Conservation (phyloP, 2,113 vertebrate genomes). For the Choloepus hoffmanni region DNA sequence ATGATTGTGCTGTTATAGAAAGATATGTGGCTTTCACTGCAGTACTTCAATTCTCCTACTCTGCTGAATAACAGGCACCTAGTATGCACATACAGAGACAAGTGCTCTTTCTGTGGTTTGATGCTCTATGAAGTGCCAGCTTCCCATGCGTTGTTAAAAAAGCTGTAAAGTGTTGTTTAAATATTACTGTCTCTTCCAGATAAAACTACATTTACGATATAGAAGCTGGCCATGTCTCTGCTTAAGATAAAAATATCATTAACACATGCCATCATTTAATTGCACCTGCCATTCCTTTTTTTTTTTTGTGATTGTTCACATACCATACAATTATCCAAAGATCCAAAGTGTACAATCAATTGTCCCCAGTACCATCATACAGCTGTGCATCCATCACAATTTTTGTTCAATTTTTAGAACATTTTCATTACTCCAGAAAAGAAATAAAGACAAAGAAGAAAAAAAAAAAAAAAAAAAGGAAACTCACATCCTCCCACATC, state of each 20-base stretch:
- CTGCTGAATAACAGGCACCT: neutral
- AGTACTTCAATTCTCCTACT: neutral
- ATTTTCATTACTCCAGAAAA: no score
- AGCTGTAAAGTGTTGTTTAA: neutral
- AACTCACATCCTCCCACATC: no score
- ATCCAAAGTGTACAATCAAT: no score
- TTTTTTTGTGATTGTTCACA: no score
- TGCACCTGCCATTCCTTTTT: neutral
- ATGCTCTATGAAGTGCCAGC: neutral
- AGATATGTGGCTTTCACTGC: neutral
- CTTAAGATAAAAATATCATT: conserved; percentile 27
- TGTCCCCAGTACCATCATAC: no score
- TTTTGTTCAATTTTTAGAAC: no score
- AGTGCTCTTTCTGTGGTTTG: neutral
- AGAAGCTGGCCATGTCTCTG: neutral
- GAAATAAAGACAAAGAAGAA: no score
- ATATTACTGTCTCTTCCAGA: neutral
- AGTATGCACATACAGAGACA: neutral
- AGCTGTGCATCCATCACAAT: no score
- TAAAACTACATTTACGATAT: neutral
- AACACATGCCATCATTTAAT: neutral
- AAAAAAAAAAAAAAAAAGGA: no score
- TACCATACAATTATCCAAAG: no score
- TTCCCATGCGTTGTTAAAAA: neutral
- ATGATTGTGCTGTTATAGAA: neutral